Base-by-base conservation (phyloP, 2,113 vertebrate species). In the Pseudolaguvia tuberculata region DNA sequence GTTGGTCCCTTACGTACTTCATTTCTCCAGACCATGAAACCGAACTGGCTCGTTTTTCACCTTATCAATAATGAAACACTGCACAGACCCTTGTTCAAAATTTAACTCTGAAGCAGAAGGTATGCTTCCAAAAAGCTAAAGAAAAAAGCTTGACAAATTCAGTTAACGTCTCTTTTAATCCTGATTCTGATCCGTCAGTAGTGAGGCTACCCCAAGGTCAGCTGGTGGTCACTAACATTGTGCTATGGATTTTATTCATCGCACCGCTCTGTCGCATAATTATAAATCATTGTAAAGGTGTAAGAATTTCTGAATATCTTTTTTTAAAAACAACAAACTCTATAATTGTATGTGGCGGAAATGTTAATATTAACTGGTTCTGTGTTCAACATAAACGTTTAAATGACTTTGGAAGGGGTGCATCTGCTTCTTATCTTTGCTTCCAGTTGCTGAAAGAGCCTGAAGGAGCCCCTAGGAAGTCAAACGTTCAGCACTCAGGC, bases 1-100 rank as follows among this genome's bases (percentile, higher is more conserved):
- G 31, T 50, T 50, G 23, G 39, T 56, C 50, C 73, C 52, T 55
- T 74, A 65, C 18, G 35, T 11, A 20, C 42, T 73, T 84, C 50
- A 18, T 35, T 73, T 84, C 57, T 4, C 69, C 61, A 68, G 71
- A 29, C 62, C 59, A 61, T 81, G 80, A 86, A 86, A 87, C 79
- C 70, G 81, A 89, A 87, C 83, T 79, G 85, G 83, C 59, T 89
- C 84, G 82, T 83, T 84, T 89, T 89, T 83, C 86, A 86, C 79
- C 70, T 79, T 53, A 83, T 89, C 78, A 89, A 89, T 89, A 88
- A 89, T 89, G 83, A 80, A 89, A 80, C 70, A 68, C 61, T 72
- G 77, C 78, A 78, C 70, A 86, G 85, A 88, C 82, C 85, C 81
- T 83, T 2, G 70, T 83, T 85, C 83, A 88, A 88, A 85, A 87